phyloP scores from a whole-genome alignment of 2,113 vertebrate species.

The Corynorhinus townsendii region DNA sequence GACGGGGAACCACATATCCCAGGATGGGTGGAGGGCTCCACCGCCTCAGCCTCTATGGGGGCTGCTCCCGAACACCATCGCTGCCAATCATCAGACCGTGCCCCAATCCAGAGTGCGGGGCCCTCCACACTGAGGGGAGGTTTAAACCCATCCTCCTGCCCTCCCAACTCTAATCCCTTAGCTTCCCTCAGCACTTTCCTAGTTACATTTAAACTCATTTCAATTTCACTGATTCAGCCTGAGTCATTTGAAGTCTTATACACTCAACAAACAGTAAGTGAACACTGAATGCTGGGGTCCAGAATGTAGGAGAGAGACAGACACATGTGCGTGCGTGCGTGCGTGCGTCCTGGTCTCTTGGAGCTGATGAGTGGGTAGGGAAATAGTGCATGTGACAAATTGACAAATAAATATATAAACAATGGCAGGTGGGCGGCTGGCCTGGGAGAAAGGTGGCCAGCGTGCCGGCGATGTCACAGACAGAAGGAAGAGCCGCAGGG shows the following conservation, averaged over 20 bases:
- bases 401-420: neutral
- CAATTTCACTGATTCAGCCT: neutral
- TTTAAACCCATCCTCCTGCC: neutral
- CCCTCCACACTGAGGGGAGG: neutral
- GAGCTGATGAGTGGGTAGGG: neutral
- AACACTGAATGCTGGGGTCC: neutral
- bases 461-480: neutral
- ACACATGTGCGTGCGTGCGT: neutral
- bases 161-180: neutral
- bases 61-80: neutral
- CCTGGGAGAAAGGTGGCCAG: neutral
- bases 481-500: neutral
- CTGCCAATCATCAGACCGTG: neutral
- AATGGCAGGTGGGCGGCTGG: neutral
- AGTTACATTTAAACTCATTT: constrained; percentile 9
- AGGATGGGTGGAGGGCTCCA: neutral
- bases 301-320: neutral
- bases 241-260: neutral
- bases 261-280: neutral
- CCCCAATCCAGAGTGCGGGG: neutral
- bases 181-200: neutral
- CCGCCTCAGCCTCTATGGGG: too few relatives aligned
- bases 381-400: neutral
- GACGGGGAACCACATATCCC: neutral
- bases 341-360: neutral